These are phyloP conservation scores for Brachyhypopomus occidentalis DNA, from an alignment of 2,113 vertebrate species.

Conservation along the genomic window DNA sequence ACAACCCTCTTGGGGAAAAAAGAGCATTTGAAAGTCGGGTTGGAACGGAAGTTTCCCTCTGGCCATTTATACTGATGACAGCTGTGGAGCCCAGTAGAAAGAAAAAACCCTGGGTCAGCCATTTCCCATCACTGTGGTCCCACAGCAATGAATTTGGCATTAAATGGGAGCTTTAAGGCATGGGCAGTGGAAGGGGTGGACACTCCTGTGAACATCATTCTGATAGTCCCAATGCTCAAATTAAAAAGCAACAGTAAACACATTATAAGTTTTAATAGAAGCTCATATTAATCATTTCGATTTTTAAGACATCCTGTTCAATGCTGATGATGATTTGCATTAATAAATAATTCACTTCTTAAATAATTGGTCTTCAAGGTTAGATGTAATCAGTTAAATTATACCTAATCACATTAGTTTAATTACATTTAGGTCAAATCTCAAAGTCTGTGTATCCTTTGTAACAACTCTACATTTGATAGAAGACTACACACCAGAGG, in stretches of 20 bases:
- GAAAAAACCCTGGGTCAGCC: slow-evolving; percentile 27
- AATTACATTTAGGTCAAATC: not conserved
- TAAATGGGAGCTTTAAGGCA: slow-evolving; percentile 4
- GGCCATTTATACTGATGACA: slow-evolving; percentile 52
- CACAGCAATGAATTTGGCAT: slow-evolving; percentile 15
- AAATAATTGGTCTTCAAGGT: not conserved
- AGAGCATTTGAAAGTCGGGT: slow-evolving; percentile 14
- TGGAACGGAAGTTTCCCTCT: slow-evolving; percentile 29
- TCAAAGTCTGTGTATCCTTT: not conserved
- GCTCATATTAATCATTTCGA: not conserved
- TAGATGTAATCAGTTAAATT: not conserved
- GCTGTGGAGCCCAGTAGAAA: slow-evolving; percentile 45
- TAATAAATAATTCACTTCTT: not conserved
- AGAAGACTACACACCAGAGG: not conserved
- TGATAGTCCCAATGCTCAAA: not conserved
- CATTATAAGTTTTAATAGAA: not conserved
- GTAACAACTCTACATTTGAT: not conserved
- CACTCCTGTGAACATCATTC: not conserved
- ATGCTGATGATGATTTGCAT: not conserved
- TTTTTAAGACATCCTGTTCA: not conserved
- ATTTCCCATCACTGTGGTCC: slow-evolving; percentile 45
- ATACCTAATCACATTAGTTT: not conserved
- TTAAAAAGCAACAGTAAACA: not conserved
- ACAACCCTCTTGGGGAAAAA: not conserved
- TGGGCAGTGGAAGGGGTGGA: not conserved